These are phyloP conservation scores for Lasioglossum albipes DNA, from an alignment of 1,140 invertebrate genomes.

Conservation along the genomic window DNA sequence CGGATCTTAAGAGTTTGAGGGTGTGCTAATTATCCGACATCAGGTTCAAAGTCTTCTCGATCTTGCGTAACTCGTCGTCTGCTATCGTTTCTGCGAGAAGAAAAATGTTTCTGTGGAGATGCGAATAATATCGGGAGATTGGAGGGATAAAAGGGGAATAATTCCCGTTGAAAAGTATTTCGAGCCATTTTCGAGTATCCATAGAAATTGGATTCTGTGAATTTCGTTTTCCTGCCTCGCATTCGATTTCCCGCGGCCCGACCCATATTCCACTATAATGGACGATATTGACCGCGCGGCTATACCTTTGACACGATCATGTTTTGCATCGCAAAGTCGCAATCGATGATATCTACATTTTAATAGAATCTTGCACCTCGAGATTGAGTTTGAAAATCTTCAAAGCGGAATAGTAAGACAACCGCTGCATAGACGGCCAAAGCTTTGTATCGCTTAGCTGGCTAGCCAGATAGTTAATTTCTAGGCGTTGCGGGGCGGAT, in stretches of 20 bases:
- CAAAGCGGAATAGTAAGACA: neutral
- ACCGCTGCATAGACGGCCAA: neutral
- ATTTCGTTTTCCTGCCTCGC: neutral
- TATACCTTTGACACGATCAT: neutral
- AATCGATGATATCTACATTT: slow-evolving; percentile 2
- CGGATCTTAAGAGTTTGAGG: too few species aligned
- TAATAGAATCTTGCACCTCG: neutral
- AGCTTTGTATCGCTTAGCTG: neutral
- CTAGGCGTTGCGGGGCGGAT: too few species aligned
- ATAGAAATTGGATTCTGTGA: neutral
- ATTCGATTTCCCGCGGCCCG: neutral
- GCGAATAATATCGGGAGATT: neutral
- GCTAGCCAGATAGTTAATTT: too few species aligned
- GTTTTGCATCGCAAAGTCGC: neutral
- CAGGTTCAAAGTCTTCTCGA: too few species aligned
- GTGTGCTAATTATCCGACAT: too few species aligned
- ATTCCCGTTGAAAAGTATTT: neutral
- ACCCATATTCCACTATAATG: neutral
- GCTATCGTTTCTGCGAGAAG: too few species aligned
- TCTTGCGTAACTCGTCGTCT: too few species aligned
- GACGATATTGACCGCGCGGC: neutral
- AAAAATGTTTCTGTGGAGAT: neutral
- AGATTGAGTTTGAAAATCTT: slow-evolving; percentile 2
- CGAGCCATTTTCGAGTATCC: neutral
- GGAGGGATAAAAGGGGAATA: too few species aligned